Conservation (phyloP, 2,113 vertebrate genomes). For the Xiphophorus maculatus region DNA sequence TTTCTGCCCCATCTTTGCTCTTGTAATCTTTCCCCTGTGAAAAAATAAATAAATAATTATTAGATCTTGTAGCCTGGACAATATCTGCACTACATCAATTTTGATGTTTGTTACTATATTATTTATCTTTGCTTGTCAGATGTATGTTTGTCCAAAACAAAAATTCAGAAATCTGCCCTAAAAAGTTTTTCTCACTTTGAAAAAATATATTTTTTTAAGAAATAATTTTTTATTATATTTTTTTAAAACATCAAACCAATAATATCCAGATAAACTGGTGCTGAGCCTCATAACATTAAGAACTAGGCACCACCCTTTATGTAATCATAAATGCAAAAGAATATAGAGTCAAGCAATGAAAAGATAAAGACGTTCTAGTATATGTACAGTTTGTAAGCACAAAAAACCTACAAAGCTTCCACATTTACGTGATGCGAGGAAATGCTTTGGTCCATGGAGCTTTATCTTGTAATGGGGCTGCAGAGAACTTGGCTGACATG, state of each 20-base stretch:
- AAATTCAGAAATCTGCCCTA: neutral
- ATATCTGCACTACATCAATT: neutral
- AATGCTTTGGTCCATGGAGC: conserved; percentile 74
- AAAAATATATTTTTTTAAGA: neutral
- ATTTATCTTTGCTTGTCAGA: neutral
- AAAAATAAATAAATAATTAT: conserved; percentile 35
- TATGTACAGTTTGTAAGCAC: conserved; percentile 9
- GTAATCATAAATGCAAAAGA: conserved; percentile 20
- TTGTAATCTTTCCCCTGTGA: conserved; percentile 80
- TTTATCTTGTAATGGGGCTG: conserved; percentile 64
- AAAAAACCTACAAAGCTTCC: conserved; percentile 69
- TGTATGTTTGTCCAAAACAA: neutral
- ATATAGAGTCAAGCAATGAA: neutral
- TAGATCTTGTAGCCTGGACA: conserved; percentile 12
- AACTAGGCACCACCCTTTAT: neutral
- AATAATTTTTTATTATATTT: too few species aligned
- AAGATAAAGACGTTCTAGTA: conserved; percentile 16
- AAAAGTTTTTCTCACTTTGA: neutral
- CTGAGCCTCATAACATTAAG: neutral
- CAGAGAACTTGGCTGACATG: conserved; percentile 60
- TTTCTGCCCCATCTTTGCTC: conserved; percentile 79
- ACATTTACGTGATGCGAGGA: conserved; percentile 69
- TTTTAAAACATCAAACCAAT: neutral
- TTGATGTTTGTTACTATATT: neutral
- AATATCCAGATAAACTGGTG: neutral